Percentiles rank a stretch among this genome's conserved stretches.
These are phyloP conservation scores for Keiferia lycopersicella DNA, from an alignment of 2,888 invertebrate species.

Conservation along the genomic window DNA sequence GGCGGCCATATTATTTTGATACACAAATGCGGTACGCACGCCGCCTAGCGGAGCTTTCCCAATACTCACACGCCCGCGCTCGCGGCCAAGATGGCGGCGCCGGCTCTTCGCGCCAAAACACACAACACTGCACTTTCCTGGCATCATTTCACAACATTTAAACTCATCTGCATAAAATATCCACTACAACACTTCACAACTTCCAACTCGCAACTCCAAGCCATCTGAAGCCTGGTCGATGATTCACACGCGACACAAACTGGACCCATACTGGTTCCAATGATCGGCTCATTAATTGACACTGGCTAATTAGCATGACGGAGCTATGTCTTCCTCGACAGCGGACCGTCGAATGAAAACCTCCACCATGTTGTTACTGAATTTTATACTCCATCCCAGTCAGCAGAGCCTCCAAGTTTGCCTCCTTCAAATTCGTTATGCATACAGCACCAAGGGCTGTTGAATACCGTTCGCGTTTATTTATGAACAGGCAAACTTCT, in stretches of 20 bases:
- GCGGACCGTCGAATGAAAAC: conserved; percentile 79
- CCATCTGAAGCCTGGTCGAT: neutral
- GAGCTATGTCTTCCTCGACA: conserved; percentile 79
- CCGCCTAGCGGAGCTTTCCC: conserved; percentile 67
- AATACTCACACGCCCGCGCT: conserved; percentile 55
- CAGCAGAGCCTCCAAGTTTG: conserved; percentile 82
- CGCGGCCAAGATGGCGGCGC: conserved; percentile 67
- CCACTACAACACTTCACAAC: conserved; percentile 38
- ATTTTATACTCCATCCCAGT: conserved; percentile 81
- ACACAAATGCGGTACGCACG: conserved; percentile 65
- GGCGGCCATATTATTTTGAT: conserved; percentile 63
- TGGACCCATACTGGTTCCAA: conserved; percentile 22
- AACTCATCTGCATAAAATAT: conserved; percentile 54
- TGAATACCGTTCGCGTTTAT: conserved; percentile 83
- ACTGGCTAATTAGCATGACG: conserved; percentile 66
- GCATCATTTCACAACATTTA: conserved; percentile 44
- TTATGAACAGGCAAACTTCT: conserved; percentile 83
- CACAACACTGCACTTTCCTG: conserved; percentile 54
- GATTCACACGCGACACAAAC: neutral
- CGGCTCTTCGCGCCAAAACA: conserved; percentile 43
- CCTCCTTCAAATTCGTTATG: conserved; percentile 83
- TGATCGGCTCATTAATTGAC: conserved; percentile 44
- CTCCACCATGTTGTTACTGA: conserved; percentile 81
- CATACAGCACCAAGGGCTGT: conserved; percentile 83
- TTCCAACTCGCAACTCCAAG: conserved; percentile 21